These are phyloP conservation scores for Forbesichthys papilliferus DNA, from an alignment of 2,113 vertebrate genomes.

Conservation along the genomic window DNA sequence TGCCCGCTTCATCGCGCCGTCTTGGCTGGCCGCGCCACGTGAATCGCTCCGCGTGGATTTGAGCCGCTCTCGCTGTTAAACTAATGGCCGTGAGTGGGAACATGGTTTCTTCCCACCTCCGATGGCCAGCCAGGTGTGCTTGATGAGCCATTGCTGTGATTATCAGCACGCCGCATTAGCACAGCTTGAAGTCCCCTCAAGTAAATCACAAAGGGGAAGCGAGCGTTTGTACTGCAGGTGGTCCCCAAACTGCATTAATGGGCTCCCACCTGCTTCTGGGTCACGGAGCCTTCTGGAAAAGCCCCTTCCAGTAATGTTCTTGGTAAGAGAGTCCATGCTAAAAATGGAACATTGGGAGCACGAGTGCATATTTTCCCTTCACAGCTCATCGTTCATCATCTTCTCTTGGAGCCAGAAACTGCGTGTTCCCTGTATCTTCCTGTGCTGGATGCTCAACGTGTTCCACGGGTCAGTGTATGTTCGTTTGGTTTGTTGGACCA, in stretches of 20 bases:
- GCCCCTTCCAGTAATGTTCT: slow-evolving; percentile 13
- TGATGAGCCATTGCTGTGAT: slow-evolving; percentile 76
- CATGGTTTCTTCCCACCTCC: slow-evolving; percentile 56
- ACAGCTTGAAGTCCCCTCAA: slow-evolving; percentile 66
- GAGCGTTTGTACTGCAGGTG: slow-evolving; percentile 62
- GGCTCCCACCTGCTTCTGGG: slow-evolving; percentile 70
- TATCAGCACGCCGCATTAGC: slow-evolving; percentile 68
- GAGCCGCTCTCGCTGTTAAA: slow-evolving; percentile 57
- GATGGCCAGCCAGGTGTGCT: slow-evolving; percentile 72
- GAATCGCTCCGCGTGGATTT: slow-evolving; percentile 17
- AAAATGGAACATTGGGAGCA: slow-evolving; percentile 51
- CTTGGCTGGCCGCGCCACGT: slow-evolving; percentile 13
- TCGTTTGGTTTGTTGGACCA: too few species aligned
- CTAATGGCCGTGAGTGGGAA: slow-evolving; percentile 72
- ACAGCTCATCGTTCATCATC: slow-evolving; percentile 41
- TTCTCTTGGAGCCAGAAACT: slow-evolving; percentile 29
- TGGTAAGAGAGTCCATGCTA: slow-evolving; percentile 29
- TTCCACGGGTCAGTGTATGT: too few species aligned
- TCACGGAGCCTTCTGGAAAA: slow-evolving; percentile 67
- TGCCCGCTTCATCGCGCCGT: slow-evolving; percentile 16
- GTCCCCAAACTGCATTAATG: slow-evolving; percentile 69
- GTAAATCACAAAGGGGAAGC: slow-evolving; percentile 64
- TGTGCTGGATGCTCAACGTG: background rate
- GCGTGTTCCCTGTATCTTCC: background rate
- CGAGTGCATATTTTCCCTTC: background rate